A percentile compares a stretch with the other conserved stretches of the same genome.
phyloP scores from a whole-genome alignment of 1,140 invertebrate species.

The Drosophila setifemur region DNA sequence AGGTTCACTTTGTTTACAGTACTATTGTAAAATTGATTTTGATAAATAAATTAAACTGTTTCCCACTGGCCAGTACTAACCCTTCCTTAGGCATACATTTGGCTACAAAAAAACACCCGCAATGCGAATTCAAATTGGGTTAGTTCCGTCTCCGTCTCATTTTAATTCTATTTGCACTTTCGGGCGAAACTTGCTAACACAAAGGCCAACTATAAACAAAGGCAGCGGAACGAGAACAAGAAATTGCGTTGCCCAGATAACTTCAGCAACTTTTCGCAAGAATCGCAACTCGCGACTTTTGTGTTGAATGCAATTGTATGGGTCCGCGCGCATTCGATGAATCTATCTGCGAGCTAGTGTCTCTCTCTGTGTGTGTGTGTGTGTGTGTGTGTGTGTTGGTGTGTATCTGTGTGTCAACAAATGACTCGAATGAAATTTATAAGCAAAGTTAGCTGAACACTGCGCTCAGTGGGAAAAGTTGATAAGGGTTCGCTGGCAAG shows the following conservation, averaged over 20 bases:
- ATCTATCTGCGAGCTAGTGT: too few relatives aligned
- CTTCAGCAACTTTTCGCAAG: slow-evolving; percentile 62
- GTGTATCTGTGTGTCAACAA: slow-evolving; percentile 59
- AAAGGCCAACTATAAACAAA: slow-evolving; percentile 62
- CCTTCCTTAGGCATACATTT: not conserved
- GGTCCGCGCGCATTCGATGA: not conserved
- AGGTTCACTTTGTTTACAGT: too few relatives aligned
- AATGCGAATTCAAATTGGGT: slow-evolving; percentile 49
- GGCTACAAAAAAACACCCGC: slow-evolving; percentile 12
- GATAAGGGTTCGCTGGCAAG: slow-evolving; percentile 35
- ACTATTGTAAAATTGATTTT: too few relatives aligned
- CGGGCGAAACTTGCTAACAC: slow-evolving; percentile 47
- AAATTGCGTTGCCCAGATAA: slow-evolving; percentile 48
- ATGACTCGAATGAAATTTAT: slow-evolving; percentile 79
- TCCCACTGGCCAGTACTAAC: not conserved
- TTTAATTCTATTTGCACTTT: slow-evolving; percentile 77
- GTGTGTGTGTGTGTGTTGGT: not conserved
- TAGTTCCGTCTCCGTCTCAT: slow-evolving; percentile 43
- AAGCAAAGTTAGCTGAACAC: slow-evolving; percentile 69
- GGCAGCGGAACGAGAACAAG: slow-evolving; percentile 38
- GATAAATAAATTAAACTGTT: too few relatives aligned
- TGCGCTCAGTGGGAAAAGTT: slow-evolving; percentile 32
- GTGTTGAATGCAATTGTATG: slow-evolving; percentile 13
- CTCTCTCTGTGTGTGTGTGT: too few relatives aligned
- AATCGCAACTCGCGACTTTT: slow-evolving; percentile 56